Percentiles rank a stretch among this genome's conserved stretches.
phyloP scores from a whole-genome alignment of 2,888 invertebrate genomes.

The Sinelater perroti region DNA sequence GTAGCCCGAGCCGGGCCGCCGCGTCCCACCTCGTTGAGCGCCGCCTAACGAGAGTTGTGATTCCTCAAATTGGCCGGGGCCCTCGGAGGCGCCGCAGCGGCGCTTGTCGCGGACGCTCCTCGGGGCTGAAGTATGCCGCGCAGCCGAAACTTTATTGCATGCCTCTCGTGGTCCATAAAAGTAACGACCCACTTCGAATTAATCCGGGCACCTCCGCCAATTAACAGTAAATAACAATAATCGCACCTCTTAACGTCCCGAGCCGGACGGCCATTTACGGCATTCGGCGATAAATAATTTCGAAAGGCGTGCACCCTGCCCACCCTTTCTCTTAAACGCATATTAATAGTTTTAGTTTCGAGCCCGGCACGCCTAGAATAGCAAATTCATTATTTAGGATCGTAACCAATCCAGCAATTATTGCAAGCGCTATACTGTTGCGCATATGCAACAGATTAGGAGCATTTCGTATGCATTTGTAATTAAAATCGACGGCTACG shows the following conservation, averaged over 20 bases:
- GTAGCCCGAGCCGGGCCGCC: neutral
- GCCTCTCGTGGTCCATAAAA: slow-evolving; percentile 10
- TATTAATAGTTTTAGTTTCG: too few relatives aligned
- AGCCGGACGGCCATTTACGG: too few relatives aligned
- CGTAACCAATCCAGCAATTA: too few relatives aligned
- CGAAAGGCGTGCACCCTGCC: too few relatives aligned
- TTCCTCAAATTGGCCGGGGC: neutral
- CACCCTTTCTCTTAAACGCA: too few relatives aligned
- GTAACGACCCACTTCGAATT: slow-evolving; percentile 15
- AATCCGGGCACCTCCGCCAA: slow-evolving; percentile 11
- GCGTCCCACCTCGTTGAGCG: slow-evolving; percentile 1
- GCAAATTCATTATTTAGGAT: too few relatives aligned
- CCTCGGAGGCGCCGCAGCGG: neutral
- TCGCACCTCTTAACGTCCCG: neutral
- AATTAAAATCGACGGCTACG: too few relatives aligned
- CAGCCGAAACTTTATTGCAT: slow-evolving; percentile 6
- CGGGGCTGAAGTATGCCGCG: neutral
- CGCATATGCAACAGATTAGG: too few relatives aligned
- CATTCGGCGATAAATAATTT: too few relatives aligned
- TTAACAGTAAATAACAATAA: slow-evolving; percentile 12
- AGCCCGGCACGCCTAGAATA: too few relatives aligned
- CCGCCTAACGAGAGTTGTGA: neutral
- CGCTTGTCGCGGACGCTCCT: neutral
- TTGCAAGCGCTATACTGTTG: too few relatives aligned
- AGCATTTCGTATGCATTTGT: too few relatives aligned